Percentiles rank a stretch among this genome's conserved stretches.
Conservation (phyloP, 2,888 invertebrate genomes). For the Melipona bicolor region DNA sequence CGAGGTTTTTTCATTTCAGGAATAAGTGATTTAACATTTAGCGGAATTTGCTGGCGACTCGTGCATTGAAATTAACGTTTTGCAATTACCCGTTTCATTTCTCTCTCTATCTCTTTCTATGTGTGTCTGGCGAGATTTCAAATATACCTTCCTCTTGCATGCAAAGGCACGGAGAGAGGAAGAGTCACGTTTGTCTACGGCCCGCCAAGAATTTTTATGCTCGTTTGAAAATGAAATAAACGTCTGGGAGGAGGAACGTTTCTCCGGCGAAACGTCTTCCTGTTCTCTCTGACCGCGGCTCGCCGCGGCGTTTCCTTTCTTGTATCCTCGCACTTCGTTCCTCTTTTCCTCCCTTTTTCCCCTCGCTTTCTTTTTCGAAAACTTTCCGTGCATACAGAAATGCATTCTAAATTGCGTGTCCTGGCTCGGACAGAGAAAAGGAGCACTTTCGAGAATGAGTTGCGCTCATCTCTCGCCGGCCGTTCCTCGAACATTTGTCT, state of each 20-base stretch:
- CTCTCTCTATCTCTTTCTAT: too few species aligned
- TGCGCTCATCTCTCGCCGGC: conserved; percentile 35
- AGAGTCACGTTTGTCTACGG: background rate
- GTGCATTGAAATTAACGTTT: too few species aligned
- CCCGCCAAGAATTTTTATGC: background rate
- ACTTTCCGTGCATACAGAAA: conserved; percentile 18
- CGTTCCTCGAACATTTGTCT: conserved; percentile 61
- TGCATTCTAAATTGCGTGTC: conserved; percentile 48
- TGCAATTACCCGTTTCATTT: too few species aligned
- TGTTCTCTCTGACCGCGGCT: background rate
- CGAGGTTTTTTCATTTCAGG: background rate
- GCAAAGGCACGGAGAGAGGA: background rate
- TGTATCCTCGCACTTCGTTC: background rate
- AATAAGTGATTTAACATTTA: too few species aligned
- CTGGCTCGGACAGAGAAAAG: conserved; percentile 9
- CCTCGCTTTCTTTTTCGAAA: background rate
- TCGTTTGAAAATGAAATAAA: conserved; percentile 12
- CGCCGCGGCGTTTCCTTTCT: background rate
- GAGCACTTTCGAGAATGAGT: conserved; percentile 73
- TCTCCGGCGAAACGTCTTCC: background rate
- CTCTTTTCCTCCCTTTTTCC: background rate
- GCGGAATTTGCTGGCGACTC: too few species aligned
- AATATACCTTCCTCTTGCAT: background rate
- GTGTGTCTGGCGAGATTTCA: background rate
- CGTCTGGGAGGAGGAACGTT: background rate